Conservation (phyloP, 1,140 invertebrate species). For the Mercenaria mercenaria region DNA sequence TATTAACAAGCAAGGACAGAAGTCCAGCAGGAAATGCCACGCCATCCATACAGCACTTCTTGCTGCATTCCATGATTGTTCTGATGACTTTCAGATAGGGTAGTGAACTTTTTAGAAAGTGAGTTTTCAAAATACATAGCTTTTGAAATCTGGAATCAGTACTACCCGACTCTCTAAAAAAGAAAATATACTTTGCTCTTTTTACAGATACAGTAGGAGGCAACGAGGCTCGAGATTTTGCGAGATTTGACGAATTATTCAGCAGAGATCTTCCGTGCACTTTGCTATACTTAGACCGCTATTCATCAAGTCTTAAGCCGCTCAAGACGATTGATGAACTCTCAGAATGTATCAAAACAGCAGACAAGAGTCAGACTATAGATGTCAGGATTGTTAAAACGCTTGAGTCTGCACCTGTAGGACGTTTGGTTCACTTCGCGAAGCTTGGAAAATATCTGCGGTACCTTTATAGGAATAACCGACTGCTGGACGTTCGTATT, state of each 20-base stretch:
- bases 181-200: no score
- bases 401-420: background rate
- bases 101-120: no score
- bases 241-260: background rate
- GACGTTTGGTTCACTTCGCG: background rate
- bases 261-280: background rate
- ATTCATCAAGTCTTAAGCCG: background rate
- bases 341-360: background rate
- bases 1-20: no score
- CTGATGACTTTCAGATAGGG: no score
- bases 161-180: no score
- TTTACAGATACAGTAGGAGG: background rate
- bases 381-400: background rate
- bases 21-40: no score
- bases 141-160: no score
- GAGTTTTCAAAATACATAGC: no score
- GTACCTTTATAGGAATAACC: background rate
- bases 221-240: background rate
- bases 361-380: background rate
- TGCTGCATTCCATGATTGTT: no score
- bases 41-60: no score
- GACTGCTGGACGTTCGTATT: background rate
- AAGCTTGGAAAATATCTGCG: constrained; percentile 42
- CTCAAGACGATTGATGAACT: background rate
- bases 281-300: background rate